Conservation (phyloP, 2,888 invertebrate species). For the Parochlus steinenii region DNA sequence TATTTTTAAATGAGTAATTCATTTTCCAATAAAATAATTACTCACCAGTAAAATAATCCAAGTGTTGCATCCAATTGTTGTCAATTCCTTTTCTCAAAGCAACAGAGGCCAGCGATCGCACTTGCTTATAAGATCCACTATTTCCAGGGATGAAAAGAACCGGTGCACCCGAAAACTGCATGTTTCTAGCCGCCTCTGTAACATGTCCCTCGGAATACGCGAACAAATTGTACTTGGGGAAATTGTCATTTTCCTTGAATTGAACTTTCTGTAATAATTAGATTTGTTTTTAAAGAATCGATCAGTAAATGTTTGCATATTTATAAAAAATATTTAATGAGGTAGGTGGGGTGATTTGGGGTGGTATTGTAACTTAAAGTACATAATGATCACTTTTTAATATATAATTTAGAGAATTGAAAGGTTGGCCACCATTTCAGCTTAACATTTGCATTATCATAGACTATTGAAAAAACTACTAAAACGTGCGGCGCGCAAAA, state of each 20-base stretch:
- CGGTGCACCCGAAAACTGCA: slow-evolving; percentile 75
- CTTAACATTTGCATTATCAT: no score
- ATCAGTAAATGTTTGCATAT: slow-evolving; percentile 5
- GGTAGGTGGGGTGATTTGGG: slow-evolving; percentile 12
- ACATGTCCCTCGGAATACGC: slow-evolving; percentile 79
- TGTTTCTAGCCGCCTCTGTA: slow-evolving; percentile 49
- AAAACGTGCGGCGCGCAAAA: no score
- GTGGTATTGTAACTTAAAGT: slow-evolving; percentile 2
- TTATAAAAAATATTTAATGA: slow-evolving; percentile 1
- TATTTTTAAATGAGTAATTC: no score
- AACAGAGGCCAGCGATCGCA: slow-evolving; percentile 82
- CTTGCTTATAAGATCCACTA: slow-evolving; percentile 85
- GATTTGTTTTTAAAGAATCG: slow-evolving; percentile 12
- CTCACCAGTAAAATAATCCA: slow-evolving; percentile 72
- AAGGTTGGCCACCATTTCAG: no score
- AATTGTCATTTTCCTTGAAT: slow-evolving; percentile 42
- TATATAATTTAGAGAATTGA: no score
- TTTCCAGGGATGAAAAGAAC: slow-evolving; percentile 92
- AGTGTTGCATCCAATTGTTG: slow-evolving; percentile 50
- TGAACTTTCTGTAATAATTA: slow-evolving; percentile 43
- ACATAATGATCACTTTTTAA: no score
- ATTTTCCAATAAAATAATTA: slow-evolving; percentile 9
- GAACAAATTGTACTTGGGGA: slow-evolving; percentile 68
- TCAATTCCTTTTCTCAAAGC: slow-evolving; percentile 69
- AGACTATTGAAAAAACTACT: no score